Evolutionary conservation across 2,797 vertebrate genomes (phyloP).

Genomic region (Eulemur mongoz): DNA sequence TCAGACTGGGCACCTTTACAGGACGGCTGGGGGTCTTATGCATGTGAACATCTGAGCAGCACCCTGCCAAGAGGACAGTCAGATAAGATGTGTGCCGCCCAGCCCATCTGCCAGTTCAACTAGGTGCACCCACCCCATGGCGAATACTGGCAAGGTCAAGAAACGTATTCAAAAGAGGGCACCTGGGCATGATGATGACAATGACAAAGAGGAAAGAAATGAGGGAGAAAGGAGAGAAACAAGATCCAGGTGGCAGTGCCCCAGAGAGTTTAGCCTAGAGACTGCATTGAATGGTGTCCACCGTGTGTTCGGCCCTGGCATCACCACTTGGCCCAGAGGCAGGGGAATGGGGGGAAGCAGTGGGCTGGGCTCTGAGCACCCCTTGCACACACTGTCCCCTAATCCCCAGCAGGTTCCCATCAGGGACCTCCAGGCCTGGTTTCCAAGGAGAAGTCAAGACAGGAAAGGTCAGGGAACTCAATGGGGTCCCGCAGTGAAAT

Average conservation of each 20-base stretch:
- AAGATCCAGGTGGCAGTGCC: too few relatives aligned
- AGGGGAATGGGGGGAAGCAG: background rate
- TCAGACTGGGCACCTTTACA: background rate
- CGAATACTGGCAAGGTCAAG: background rate
- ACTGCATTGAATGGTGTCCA: background rate
- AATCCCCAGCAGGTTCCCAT: too few relatives aligned
- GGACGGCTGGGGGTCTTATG: background rate
- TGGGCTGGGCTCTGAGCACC: background rate
- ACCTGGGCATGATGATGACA: background rate
- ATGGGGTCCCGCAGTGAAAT: background rate
- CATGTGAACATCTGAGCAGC: background rate
- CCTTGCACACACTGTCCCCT: accelerated
- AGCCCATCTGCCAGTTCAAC: background rate
- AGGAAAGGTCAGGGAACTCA: background rate
- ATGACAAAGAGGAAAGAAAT: background rate
- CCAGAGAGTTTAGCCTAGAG: background rate
- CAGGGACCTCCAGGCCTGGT: background rate
- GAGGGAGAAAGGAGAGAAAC: background rate
- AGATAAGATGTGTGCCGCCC: too few relatives aligned
- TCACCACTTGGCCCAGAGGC: background rate
- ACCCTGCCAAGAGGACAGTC: too few relatives aligned
- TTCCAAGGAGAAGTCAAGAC: background rate
- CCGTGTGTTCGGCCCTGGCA: background rate
- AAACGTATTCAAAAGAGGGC: background rate
- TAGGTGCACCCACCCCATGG: background rate